Evolutionary conservation across 2,888 invertebrate genomes (phyloP), one percentile per base, ranked within the genome.

Genomic region (Drosophila meridiana): DNA sequence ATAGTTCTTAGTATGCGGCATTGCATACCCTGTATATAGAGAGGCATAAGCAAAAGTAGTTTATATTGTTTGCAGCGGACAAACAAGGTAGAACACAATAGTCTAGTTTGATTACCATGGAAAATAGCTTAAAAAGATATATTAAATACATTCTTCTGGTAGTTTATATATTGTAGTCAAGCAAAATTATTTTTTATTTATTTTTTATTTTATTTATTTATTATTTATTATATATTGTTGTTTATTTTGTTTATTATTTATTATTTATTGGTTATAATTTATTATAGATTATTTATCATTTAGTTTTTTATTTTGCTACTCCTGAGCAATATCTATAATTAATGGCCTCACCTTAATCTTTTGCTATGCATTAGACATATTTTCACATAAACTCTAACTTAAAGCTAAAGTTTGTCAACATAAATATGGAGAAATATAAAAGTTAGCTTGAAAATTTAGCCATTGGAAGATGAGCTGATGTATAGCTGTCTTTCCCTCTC

Each of bases 11-110:
- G 42, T 26, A 36, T 50, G 40, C 32, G 7, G 9, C 3, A n/a
- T n/a, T 40, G 7, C 11, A 9, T 50, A 67, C 55, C 30, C 38
- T 59, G 13, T 59, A 45, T 14, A 34, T 34, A 34, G 6, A 7
- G 11, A 30, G 55, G 9, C 20, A 57, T 7, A n/a, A 28, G n/a
- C 4, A 11, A 32, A 28, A 28, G 38, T 14, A 55, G 26, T 38
- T 32, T 34, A 52, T 7, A 36, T 36, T 52, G 34, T 26, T 52
- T 52, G 34, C 11, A 20, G 11, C n/a, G 4, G 2, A 7, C 20
- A 36, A 36, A 26, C 53, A 52, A 1, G 11, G 13, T 8, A 13
- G 48, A 13, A 28, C 43, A 43, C 47, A 47, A 28, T 0, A 28
- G 1, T 28, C 28, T 14, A 5, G 4, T 1, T 47, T 28, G 45